These are phyloP conservation scores for Enteromius trimaculatus DNA, from an alignment of 2,797 vertebrate genomes.

Conservation along the genomic window DNA sequence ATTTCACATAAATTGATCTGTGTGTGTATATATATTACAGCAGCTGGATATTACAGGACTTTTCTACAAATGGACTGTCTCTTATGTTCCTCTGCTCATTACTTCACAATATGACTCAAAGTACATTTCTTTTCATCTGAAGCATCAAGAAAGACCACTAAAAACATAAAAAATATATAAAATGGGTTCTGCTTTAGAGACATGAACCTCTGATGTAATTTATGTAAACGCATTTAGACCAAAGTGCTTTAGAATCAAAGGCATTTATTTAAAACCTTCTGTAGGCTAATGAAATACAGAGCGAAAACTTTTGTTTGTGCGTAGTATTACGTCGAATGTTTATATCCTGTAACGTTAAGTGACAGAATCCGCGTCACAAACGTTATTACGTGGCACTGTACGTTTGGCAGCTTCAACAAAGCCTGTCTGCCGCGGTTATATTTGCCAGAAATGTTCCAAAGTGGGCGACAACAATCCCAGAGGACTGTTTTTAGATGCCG, in stretches of 20 bases:
- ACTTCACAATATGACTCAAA: not conserved
- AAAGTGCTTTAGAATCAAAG: not conserved
- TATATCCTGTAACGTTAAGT: not conserved
- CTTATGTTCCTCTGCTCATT: not conserved
- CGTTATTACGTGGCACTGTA: not conserved
- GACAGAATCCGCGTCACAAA: not conserved
- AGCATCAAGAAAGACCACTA: not conserved
- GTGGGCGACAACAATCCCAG: conserved; percentile 19
- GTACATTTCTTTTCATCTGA: not conserved
- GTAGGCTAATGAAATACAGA: not conserved
- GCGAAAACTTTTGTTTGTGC: not conserved
- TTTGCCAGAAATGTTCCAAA: conserved; percentile 10
- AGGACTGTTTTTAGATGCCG: conserved; percentile 2
- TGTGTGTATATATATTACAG: not conserved
- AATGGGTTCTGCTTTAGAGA: not conserved
- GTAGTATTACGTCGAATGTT: not conserved
- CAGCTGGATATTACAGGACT: not conserved
- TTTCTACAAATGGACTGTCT: not conserved
- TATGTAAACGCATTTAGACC: no score
- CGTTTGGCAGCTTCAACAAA: conserved; percentile 7
- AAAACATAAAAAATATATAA: not conserved
- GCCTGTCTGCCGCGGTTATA: not conserved
- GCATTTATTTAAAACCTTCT: not conserved
- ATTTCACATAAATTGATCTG: not conserved
- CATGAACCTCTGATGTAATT: not conserved